Evolutionary conservation across 2,888 invertebrate genomes (phyloP).

Genomic region (Heliconius erato): DNA sequence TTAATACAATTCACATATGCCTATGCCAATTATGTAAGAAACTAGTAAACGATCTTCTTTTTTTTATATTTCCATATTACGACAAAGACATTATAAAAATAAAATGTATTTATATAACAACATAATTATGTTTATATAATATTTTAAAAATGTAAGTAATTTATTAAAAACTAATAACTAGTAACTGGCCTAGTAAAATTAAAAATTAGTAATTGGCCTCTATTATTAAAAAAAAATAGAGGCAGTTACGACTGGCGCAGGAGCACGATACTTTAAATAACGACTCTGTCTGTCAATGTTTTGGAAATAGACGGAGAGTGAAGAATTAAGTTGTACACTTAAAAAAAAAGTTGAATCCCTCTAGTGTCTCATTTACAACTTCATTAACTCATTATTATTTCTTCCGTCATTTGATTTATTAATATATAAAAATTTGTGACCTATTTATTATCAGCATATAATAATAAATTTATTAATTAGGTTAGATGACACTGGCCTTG

Average conservation of each 20-base stretch:
- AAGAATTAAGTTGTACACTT: not conserved
- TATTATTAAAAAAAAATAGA: no score
- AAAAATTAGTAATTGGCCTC: no score
- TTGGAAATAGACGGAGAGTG: not conserved
- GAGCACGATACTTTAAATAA: no score
- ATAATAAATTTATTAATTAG: not conserved
- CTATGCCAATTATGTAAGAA: not conserved
- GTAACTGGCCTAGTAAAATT: no score
- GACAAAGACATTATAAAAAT: not conserved
- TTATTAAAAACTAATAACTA: no score
- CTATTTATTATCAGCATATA: not conserved
- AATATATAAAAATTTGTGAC: not conserved
- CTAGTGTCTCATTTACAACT: not conserved
- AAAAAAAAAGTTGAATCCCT: not conserved
- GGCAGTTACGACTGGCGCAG: no score
- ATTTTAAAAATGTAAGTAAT: no score
- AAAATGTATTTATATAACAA: not conserved
- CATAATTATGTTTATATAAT: not conserved
- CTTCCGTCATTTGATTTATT: conserved; percentile 10
- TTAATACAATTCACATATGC: not conserved
- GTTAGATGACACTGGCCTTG: conserved; percentile 16
- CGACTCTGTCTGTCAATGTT: no score
- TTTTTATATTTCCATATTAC: not conserved
- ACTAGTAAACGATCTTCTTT: not conserved
- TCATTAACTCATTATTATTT: not conserved